Evolutionary conservation across 2,113 vertebrate genomes (phyloP), one percentile per base, ranked within the genome.

Genomic region (Paraplagusia blochii): DNA sequence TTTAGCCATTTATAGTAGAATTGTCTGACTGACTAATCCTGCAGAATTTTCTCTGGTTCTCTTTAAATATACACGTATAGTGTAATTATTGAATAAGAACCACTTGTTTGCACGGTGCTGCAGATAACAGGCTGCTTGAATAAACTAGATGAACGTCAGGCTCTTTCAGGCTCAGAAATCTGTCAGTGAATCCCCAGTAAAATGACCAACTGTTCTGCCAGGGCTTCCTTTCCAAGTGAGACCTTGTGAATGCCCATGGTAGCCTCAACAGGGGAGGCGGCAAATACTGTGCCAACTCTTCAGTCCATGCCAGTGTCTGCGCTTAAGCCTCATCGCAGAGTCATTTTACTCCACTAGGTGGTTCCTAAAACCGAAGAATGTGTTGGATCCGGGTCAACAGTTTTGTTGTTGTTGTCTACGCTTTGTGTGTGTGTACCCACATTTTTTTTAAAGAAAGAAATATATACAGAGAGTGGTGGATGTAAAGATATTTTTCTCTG

Each of bases 251-350:
- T 70, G 53, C 22, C 53, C 55, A 50, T 40, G 18, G 48, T 57
- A 63, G 67, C 55, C 38, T 79, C 50, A 62, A 65, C 63, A 70
- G 63, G 54, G 68, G 59, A 68, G 38, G 60, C 44, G 18, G 46
- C 50, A 18, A 33, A 59, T 17, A 57, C 57, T 36, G 59, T 12
- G 59, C 56, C 62, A 70, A 12, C 15, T 42, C 47, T 36, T 18
- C 18, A 39, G 8, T 48, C 3, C n/a, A 48, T n/a, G 38, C 44
- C 17, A 43, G 9, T 4, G 14, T 9, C 10, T 3, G 19, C 16
- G 40, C 10, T 38, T 22, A 35, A 17, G 43, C 14, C 36, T 11
- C 9, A 52, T 50, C 17, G 16, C 44, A 1, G 17, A 53, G 18
- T 48, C 8, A n/a, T 46, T 57, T 53, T 16, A 9, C 48, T 38